Conservation (phyloP, 2,797 vertebrate species). For the Tragopan temminckii region DNA sequence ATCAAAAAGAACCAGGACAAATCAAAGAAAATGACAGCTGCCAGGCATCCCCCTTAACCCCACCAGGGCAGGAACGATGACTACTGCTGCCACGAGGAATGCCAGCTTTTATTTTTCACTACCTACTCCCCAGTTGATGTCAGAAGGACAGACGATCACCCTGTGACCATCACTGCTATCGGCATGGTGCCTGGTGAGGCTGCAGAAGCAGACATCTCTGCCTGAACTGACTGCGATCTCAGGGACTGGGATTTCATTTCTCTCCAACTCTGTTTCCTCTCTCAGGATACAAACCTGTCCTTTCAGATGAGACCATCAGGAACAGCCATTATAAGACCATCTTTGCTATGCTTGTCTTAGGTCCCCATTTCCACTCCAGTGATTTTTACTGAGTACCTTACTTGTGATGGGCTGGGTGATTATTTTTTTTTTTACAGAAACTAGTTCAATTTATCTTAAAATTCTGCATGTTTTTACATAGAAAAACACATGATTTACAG, state of each 20-base stretch:
- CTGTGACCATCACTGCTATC: neutral
- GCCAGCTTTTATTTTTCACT: neutral
- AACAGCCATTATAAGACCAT: neutral
- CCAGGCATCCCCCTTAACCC: neutral
- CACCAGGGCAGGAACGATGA: neutral
- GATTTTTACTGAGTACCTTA: rapidly evolving
- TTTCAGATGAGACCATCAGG: neutral
- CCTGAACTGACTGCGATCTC: neutral
- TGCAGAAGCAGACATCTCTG: neutral
- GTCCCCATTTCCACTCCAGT: neutral
- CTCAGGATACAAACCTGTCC: neutral
- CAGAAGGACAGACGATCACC: neutral
- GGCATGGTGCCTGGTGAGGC: neutral
- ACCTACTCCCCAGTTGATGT: neutral
- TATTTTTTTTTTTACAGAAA: neutral
- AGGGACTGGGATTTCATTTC: neutral
- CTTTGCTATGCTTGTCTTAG: neutral
- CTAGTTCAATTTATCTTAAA: neutral
- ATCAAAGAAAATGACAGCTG: neutral
- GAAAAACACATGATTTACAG: neutral
- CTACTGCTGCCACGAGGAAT: neutral
- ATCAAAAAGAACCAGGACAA: neutral
- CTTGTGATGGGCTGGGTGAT: neutral
- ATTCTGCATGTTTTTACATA: neutral
- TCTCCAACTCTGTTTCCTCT: neutral